A percentile compares a stretch with the other conserved stretches of the same genome.
phyloP scores from a whole-genome alignment of 2,797 vertebrate genomes.

The Trachops cirrhosus region DNA sequence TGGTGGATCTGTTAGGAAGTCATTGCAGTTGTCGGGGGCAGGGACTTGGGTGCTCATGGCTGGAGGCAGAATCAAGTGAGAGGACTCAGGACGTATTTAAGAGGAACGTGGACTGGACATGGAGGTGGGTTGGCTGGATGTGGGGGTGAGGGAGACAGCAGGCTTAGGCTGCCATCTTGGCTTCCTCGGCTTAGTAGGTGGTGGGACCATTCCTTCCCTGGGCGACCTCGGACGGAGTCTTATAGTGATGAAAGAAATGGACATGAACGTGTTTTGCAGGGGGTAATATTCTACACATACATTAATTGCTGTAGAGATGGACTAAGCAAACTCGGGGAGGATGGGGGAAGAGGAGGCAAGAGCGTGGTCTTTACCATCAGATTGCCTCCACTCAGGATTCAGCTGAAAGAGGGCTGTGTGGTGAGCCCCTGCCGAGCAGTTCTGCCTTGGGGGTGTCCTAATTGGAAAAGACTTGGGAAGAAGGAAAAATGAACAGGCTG shows the following conservation, averaged over 20 bases:
- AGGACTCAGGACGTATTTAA: neutral
- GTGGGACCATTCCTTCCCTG: neutral
- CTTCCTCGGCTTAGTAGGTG: neutral
- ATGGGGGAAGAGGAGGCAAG: neutral
- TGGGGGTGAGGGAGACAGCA: neutral
- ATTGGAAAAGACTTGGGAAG: conserved; percentile 63
- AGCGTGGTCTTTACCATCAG: conserved; percentile 27
- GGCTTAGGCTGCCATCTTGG: neutral
- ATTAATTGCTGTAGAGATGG: neutral
- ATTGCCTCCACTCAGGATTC: conserved; percentile 48
- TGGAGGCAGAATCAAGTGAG: neutral
- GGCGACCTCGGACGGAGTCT: neutral
- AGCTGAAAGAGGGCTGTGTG: neutral
- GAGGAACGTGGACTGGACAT: neutral
- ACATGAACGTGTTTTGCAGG: neutral
- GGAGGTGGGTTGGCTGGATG: neutral
- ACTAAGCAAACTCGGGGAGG: neutral
- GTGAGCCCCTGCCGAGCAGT: neutral
- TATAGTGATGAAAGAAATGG: neutral
- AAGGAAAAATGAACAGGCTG: conserved; percentile 48
- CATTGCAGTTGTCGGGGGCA: neutral
- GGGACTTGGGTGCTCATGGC: neutral
- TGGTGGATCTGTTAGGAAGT: neutral
- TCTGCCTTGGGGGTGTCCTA: conserved; percentile 3
- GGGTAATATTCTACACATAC: neutral